These are phyloP conservation scores for Hipparchia sbordonii DNA, from an alignment of 2,888 invertebrate species.

Conservation along the genomic window DNA sequence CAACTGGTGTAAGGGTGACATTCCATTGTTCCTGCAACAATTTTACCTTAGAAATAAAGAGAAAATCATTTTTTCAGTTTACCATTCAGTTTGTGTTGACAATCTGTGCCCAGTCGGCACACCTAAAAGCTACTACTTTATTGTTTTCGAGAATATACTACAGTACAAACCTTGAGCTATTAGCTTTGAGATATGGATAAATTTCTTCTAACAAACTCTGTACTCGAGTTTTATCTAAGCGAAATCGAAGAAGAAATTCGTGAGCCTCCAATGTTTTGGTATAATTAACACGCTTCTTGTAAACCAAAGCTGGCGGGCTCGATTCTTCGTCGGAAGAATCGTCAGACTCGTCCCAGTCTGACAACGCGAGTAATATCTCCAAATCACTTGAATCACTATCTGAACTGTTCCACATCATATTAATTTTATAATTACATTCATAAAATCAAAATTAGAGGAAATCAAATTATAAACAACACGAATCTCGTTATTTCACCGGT, in stretches of 20 bases:
- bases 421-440: not conserved
- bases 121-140: too few species aligned
- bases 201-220: constrained; percentile 15
- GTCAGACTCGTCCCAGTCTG: constrained; percentile 9
- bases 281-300: constrained; percentile 10
- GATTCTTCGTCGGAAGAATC: not conserved
- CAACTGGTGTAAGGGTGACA: constrained; percentile 12
- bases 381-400: constrained; percentile 21
- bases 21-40: constrained; percentile 13
- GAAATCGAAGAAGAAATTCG: constrained; percentile 19
- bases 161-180: constrained; percentile 6
- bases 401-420: constrained; percentile 9
- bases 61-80: not conserved
- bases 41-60: not conserved
- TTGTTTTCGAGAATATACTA: too few species aligned
- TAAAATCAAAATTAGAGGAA: not conserved
- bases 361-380: constrained; percentile 10
- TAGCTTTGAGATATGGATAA: constrained; percentile 5
- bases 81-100: too few species aligned
- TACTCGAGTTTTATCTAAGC: constrained; percentile 13
- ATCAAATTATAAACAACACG: not conserved
- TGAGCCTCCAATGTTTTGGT: constrained; percentile 10
- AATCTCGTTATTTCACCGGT: not conserved
- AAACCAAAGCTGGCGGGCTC: not conserved
- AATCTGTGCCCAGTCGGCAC: too few species aligned